Evolutionary conservation across 2,113 vertebrate species (phyloP), one percentile per base, ranked within the genome.

Genomic region (Pseudolaguvia tuberculata): DNA sequence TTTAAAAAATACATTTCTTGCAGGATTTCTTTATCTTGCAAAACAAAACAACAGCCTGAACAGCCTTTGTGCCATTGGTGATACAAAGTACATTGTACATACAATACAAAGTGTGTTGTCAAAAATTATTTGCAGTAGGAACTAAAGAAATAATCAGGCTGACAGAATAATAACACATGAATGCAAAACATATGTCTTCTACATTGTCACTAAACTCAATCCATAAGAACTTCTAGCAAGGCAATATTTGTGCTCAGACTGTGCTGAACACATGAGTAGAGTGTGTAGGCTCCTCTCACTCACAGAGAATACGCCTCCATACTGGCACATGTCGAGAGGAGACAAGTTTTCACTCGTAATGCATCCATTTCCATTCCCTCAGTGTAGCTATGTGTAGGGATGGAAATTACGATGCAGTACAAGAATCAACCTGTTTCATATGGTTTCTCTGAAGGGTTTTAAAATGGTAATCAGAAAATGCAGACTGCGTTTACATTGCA

Each of bases 241-340:
- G 59, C 61, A 73, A 47, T 29, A 4, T n/a, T 39, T 29, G 48
- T 50, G 45, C 35, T 73, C 35, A 20, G 17, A 55, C 39, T 63
- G 48, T 58, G 29, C 50, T 51, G 48, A 63, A 45, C 27, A 57
- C 57, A 63, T 2, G 48, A 56, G 29, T 62, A 63, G 39, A 73
- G 48, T 20, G 58, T 73, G 62, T 47, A 57, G 52, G 61, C 51
- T 29, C 61, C 21, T 45, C 21, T 57, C 18, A 20, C 52, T 75
- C 23, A 14, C 23, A 14, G 58, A 62, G 29, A 63, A 63, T 48
- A 67, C 73, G 62, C 73, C 52, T 75, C 52, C 62, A 11, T 67
- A 31, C 39, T 55, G 62, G 62, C 29, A 53, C 52, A 67, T 53
- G 39, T 47, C 29, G 62, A 67, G 50, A 48, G 25, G 42, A 21